Percentiles rank a stretch among this genome's conserved stretches.
phyloP scores from a whole-genome alignment of 2,113 vertebrate species.

The Pseudopipra pipra region DNA sequence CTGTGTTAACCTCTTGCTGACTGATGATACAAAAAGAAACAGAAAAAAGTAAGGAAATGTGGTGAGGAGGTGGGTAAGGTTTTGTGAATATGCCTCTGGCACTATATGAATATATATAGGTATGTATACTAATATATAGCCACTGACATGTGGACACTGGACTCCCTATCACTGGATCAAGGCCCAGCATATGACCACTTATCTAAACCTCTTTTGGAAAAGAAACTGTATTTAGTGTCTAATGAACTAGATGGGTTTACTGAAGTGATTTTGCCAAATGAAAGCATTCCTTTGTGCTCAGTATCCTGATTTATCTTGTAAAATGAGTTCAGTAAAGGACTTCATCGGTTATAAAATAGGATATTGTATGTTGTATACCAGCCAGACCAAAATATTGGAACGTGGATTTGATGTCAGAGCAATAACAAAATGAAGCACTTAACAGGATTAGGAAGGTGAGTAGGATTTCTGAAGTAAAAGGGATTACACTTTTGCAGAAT shows the following conservation, averaged over 20 bases:
- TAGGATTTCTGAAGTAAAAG: neutral
- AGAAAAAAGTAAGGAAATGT: neutral
- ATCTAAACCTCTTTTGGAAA: neutral
- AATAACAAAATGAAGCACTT: neutral
- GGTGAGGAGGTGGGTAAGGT: neutral
- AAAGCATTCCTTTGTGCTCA: neutral
- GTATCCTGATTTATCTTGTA: slow-evolving; percentile 1
- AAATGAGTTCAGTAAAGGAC: neutral
- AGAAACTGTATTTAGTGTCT: neutral
- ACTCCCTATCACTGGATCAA: neutral
- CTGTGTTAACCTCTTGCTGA: neutral
- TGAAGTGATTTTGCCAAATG: neutral
- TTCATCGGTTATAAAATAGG: neutral
- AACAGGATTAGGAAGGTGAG: neutral
- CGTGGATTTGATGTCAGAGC: neutral
- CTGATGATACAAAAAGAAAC: neutral
- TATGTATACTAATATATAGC: neutral
- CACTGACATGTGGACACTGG: accelerated
- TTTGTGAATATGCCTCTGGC: neutral
- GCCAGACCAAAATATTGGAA: neutral
- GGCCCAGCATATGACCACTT: neutral
- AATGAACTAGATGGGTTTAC: neutral
- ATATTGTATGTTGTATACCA: neutral
- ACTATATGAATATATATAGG: neutral
- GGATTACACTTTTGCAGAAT: neutral